Evolutionary conservation across 2,113 vertebrate species (phyloP).

Genomic region (Pantherophis guttatus): DNA sequence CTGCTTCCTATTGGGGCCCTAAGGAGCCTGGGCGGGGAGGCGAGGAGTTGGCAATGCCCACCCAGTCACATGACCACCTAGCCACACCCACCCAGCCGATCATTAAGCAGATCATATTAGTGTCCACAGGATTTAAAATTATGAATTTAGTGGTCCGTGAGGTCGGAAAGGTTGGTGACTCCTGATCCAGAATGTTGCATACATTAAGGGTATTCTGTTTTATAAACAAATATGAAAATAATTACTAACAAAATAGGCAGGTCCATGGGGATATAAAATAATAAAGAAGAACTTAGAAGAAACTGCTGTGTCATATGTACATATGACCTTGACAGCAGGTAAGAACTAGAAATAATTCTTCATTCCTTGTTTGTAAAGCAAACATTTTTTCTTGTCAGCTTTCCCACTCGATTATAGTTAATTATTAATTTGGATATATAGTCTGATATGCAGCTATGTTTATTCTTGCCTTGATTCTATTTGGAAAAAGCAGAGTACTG

Average conservation of each 20-base stretch:
- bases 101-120: too few species aligned
- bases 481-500: neutral
- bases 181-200: neutral
- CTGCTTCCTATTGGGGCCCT: too few species aligned
- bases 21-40: too few species aligned
- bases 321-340: neutral
- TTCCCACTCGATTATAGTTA: neutral
- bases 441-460: neutral
- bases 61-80: too few species aligned
- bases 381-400: neutral
- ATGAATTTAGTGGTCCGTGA: too few species aligned
- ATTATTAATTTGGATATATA: neutral
- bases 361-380: neutral
- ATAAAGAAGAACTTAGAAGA: neutral
- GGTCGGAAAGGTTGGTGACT: too few species aligned
- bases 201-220: neutral
- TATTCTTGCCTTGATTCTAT: neutral
- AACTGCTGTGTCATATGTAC: neutral
- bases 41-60: too few species aligned
- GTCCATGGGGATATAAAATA: neutral
- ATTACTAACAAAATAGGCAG: neutral
- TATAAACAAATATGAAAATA: neutral
- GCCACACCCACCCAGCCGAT: too few species aligned
- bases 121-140: too few species aligned
- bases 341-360: neutral